These are phyloP conservation scores for Drosophila sulfurigaster DNA, from an alignment of 1,140 invertebrate genomes.

Conservation along the genomic window DNA sequence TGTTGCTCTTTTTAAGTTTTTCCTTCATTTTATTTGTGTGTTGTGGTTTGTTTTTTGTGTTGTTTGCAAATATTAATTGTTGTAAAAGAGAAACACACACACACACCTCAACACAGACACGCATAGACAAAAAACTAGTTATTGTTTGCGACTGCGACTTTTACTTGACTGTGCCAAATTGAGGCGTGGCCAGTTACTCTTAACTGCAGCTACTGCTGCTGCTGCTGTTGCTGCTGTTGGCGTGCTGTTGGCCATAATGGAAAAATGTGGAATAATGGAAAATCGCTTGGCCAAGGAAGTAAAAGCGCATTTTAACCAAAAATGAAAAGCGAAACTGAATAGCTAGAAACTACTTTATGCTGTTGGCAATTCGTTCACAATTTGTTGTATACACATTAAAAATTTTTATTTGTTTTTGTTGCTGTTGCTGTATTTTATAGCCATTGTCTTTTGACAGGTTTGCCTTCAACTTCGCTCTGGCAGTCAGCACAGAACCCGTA, in stretches of 20 bases:
- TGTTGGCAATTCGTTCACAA: conserved; percentile 24
- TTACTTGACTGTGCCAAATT: conserved; percentile 70
- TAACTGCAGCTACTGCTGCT: conserved; percentile 11
- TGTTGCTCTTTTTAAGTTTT: conserved; percentile 31
- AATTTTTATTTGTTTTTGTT: conserved; percentile 4
- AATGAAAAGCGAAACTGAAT: conserved; percentile 49
- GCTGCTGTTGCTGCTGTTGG: conserved; percentile 21
- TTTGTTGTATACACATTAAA: conserved; percentile 51
- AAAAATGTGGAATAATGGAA: conserved; percentile 48
- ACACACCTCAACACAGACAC: conserved; percentile 1
- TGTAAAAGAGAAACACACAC: conserved; percentile 52
- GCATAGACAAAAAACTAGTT: conserved; percentile 63
- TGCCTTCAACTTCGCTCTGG: conserved; percentile 76
- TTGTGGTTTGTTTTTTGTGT: conserved; percentile 1
- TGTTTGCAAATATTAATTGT: conserved; percentile 77
- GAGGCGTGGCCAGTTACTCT: conserved; percentile 59
- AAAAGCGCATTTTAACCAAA: conserved; percentile 48
- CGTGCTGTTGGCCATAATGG: conserved; percentile 70
- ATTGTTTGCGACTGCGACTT: conserved; percentile 69
- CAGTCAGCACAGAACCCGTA: conserved; percentile 63
- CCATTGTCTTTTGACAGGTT: conserved; percentile 82
- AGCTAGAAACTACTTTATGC: conserved; percentile 12
- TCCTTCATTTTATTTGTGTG: conserved; percentile 45
- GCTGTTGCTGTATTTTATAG: conserved; percentile 46
- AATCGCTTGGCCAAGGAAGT: conserved; percentile 61